phyloP scores from a whole-genome alignment of 1,140 invertebrate species.

The Drosophila sproati region DNA sequence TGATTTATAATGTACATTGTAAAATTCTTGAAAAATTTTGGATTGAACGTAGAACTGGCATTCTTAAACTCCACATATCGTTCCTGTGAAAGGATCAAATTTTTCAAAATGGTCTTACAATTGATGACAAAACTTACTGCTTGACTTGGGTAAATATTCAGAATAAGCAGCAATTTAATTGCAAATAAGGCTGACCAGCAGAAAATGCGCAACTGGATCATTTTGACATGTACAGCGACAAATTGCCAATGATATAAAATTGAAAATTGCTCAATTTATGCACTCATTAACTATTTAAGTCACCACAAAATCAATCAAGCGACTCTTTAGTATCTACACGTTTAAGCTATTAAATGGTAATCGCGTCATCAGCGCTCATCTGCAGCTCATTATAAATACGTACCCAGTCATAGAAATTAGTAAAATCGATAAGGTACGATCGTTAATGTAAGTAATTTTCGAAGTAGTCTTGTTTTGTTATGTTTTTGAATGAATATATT shows the following conservation, averaged over 20 bases:
- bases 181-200: not conserved
- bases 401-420: too few relatives aligned
- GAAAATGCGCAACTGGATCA: slow-evolving; percentile 1
- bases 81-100: slow-evolving; percentile 32
- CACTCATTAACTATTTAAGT: not conserved
- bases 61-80: slow-evolving; percentile 48
- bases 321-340: not conserved
- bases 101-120: not conserved
- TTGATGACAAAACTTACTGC: not conserved
- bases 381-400: not conserved
- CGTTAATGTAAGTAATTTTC: too few relatives aligned
- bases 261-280: not conserved
- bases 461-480: too few relatives aligned
- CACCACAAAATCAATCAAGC: slow-evolving; percentile 1
- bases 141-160: not conserved
- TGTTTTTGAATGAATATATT: too few relatives aligned
- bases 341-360: not conserved
- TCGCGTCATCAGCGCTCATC: not conserved
- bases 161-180: not conserved
- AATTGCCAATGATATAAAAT: not conserved
- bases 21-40: slow-evolving; percentile 65
- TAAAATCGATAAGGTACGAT: too few relatives aligned
- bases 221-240: not conserved
- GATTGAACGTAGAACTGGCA: slow-evolving; percentile 41
- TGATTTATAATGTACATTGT: slow-evolving; percentile 35